Evolutionary conservation across 2,113 vertebrate species (phyloP).

Genomic region (Corvus moneduloides): DNA sequence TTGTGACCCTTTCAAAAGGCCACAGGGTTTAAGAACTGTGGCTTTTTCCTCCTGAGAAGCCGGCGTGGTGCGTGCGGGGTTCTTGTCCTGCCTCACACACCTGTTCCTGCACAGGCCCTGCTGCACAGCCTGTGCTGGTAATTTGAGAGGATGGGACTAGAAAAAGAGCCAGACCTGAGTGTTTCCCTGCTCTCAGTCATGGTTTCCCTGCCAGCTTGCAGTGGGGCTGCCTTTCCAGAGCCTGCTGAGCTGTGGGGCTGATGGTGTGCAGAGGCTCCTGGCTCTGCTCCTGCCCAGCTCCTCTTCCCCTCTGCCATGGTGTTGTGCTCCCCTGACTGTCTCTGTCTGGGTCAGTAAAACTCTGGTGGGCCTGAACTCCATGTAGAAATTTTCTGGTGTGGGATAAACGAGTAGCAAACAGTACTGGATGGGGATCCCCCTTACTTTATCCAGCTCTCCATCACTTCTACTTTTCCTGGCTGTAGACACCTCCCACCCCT

Average conservation of each 20-base stretch:
- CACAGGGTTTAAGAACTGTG: background rate
- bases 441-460: rapidly evolving
- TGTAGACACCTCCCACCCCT: rapidly evolving
- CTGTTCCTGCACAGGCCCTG: background rate
- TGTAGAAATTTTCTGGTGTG: background rate
- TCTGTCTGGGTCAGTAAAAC: rapidly evolving
- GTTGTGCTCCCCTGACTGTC: rapidly evolving
- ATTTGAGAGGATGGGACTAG: background rate
- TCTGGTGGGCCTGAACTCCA: rapidly evolving
- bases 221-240: no score
- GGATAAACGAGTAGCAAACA: background rate
- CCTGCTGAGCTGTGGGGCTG: rapidly evolving
- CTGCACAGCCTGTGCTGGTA: no score
- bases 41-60: background rate
- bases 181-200: rapidly evolving
- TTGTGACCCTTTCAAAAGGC: background rate
- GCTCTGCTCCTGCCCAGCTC: background rate
- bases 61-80: rapidly evolving
- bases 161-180: background rate
- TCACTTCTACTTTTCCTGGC: background rate
- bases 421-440: background rate
- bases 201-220: background rate
- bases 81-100: rapidly evolving
- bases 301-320: rapidly evolving
- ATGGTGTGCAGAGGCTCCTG: no score